These are phyloP conservation scores for Apodemia duryi DNA, from an alignment of 2,888 invertebrate genomes.

Conservation along the genomic window DNA sequence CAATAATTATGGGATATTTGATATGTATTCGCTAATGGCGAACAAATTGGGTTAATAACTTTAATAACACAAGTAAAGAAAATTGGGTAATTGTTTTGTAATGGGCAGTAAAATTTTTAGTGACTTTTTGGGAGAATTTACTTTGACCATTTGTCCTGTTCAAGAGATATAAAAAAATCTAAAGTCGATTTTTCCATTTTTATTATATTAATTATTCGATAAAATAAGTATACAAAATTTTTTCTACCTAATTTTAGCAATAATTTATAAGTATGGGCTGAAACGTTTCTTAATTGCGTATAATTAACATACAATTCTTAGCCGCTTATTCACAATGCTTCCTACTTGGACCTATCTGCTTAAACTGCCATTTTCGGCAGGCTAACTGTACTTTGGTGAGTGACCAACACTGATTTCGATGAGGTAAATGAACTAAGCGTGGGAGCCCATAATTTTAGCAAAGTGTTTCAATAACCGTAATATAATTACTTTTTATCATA, in stretches of 20 bases:
- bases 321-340: not conserved
- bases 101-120: too few species aligned
- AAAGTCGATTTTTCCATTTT: too few species aligned
- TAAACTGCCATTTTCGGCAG: not conserved
- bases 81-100: too few species aligned
- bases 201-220: too few species aligned
- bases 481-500: constrained; percentile 2
- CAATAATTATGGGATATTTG: not conserved
- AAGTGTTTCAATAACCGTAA: constrained; percentile 2
- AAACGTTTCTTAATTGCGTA: not conserved
- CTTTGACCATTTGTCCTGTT: too few species aligned
- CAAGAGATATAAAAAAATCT: too few species aligned
- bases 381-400: not conserved
- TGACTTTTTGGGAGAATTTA: too few species aligned
- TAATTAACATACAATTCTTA: constrained; percentile 2
- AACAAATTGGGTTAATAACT: too few species aligned
- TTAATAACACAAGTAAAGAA: too few species aligned
- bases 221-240: not conserved
- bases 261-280: not conserved
- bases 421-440: constrained; percentile 7
- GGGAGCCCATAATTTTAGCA: not conserved
- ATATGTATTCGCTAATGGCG: too few species aligned
- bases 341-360: not conserved
- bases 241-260: not conserved
- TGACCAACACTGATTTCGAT: not conserved